phyloP scores from a whole-genome alignment of 2,888 invertebrate species.

The Netelia melanura region DNA sequence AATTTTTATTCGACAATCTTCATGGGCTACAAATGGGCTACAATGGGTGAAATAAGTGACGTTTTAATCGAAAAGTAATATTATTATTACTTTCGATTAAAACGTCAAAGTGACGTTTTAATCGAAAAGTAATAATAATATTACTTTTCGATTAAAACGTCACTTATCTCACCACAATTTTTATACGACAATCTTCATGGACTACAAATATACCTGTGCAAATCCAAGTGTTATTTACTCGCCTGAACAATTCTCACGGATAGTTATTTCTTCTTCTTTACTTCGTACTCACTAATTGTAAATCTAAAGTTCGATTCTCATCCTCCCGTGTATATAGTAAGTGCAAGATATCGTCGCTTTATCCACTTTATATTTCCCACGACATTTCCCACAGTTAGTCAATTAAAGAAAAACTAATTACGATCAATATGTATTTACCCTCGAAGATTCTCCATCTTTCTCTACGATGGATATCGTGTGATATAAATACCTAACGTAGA shows the following conservation, averaged over 20 bases:
- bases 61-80: no score
- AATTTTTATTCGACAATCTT: no score
- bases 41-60: no score
- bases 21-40: no score
- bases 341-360: neutral
- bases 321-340: constrained; percentile 6
- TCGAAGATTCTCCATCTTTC: constrained; percentile 7
- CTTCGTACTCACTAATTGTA: neutral
- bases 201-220: no score
- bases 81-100: no score
- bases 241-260: neutral
- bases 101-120: no score
- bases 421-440: constrained; percentile 20
- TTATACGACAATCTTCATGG: no score
- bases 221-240: neutral
- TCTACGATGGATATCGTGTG: neutral
- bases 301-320: neutral
- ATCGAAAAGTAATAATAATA: no score
- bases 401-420: constrained; percentile 32
- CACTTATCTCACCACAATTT: no score
- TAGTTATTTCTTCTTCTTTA: neutral
- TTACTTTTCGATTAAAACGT: no score
- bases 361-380: neutral
- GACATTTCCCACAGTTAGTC: neutral
- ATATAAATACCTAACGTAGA: neutral